Evolutionary conservation across 2,888 invertebrate genomes (phyloP).

Genomic region (Synanthedon andrenaeformis): DNA sequence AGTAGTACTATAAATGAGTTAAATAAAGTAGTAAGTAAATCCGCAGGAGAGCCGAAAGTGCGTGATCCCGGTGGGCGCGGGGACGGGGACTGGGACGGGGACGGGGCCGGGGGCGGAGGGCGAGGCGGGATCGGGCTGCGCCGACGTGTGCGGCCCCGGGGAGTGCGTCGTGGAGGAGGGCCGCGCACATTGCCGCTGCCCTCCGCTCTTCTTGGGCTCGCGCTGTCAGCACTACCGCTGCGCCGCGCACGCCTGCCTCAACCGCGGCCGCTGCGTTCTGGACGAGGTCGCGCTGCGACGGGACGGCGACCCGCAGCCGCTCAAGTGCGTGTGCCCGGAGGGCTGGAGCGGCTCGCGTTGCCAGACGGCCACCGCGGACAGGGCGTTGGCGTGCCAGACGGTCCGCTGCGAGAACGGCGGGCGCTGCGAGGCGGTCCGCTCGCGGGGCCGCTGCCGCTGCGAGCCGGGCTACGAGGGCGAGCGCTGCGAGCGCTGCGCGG

Average conservation of each 20-base stretch:
- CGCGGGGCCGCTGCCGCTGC: conserved; percentile 22
- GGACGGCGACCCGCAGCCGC: conserved; percentile 63
- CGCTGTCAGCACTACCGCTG: conserved; percentile 78
- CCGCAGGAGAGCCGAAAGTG: conserved; percentile 26
- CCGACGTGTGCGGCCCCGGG: conserved; percentile 3
- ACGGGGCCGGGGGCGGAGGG: conserved; percentile 5
- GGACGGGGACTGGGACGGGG: not conserved
- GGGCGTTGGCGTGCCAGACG: conserved; percentile 39
- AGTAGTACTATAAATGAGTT: too few relatives aligned
- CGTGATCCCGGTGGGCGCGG: conserved; percentile 16
- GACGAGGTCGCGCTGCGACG: conserved; percentile 12
- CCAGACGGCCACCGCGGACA: conserved; percentile 75
- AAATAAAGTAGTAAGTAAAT: too few relatives aligned
- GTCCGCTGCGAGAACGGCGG: conserved; percentile 76
- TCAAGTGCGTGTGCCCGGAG: conserved; percentile 75
- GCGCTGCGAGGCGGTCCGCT: conserved; percentile 43
- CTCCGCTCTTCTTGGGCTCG: conserved; percentile 73
- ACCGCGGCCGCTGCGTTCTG: conserved; percentile 28
- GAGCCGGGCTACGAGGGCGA: conserved; percentile 20
- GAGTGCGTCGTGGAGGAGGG: conserved; percentile 7
- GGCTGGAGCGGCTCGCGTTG: conserved; percentile 77
- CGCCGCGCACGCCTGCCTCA: conserved; percentile 75
- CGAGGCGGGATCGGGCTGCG: not conserved
- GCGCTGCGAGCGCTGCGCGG: conserved; percentile 27
- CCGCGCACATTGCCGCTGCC: conserved; percentile 71